Evolutionary conservation across 2,888 invertebrate genomes (phyloP), one percentile per base, ranked within the genome.

Genomic region (Scrobipalpa costella): DNA sequence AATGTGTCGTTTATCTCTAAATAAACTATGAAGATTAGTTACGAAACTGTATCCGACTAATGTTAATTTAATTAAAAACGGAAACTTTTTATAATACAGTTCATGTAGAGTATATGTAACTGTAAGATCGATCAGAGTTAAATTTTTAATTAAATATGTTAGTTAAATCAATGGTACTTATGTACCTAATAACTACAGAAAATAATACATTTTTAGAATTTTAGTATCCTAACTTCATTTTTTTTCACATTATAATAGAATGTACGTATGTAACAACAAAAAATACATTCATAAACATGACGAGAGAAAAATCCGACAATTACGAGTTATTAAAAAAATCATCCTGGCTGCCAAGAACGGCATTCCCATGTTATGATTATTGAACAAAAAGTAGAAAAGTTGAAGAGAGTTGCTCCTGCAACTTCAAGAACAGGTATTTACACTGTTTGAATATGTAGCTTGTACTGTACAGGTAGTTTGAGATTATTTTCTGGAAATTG

Each of bases 391-490:
- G 88, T 87, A 88, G 85, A 90, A 90, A 90, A 90, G 87, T 87
- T 86, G 85, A 89, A 84, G 89, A 89, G 89, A 91, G 88, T 85
- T 90, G 90, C 88, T 88, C 86, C 88, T 86, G 87, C 89, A 88
- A 90, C 88, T 90, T 87, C 77, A 88, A 87, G 85, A 91, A 91
- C 90, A 89, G 90, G 90, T 91, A 90, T 90, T 90, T 90, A 90
- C 84, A 87, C 84, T 86, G 87, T 89, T 89, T 86, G 83, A 88
- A 86, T 88, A 88, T 90, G 84, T 88, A 88, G 85, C 84, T 83
- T 88, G 84, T 84, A 79, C 83, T 88, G 84, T 84, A 79, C 77
- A 80, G 79, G 82, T 84, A 84, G 79, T 83, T 84, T 78, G 67
- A 78, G 78, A 83, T 78, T 78, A 81, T 81, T 78, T 79, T 77